A percentile compares a stretch with the other conserved stretches of the same genome.
Conservation (phyloP, 2,113 vertebrate species). For the Limanda limanda region DNA sequence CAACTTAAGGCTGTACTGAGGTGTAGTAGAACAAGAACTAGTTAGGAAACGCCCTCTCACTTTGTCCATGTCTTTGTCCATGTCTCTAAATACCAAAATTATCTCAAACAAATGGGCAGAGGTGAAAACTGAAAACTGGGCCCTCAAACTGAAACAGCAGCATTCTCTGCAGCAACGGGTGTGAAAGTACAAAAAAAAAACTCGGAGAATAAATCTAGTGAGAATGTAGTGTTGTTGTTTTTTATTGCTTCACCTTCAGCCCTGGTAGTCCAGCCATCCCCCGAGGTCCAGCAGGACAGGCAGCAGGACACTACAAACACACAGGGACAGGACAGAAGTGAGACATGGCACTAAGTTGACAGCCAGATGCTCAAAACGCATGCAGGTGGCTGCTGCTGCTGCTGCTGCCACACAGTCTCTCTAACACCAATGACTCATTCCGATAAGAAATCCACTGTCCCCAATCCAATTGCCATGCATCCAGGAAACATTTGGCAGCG, state of each 20-base stretch:
- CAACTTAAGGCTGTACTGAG: too few relatives aligned
- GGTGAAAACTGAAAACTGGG: too few relatives aligned
- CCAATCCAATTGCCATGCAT: slow-evolving; percentile 51
- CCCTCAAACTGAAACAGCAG: too few relatives aligned
- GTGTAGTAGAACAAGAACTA: too few relatives aligned
- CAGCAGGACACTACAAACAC: slow-evolving; percentile 78
- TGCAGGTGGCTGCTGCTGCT: neutral
- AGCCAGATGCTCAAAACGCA: neutral
- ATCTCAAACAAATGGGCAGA: too few relatives aligned
- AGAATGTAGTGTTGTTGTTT: neutral
- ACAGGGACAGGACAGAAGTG: slow-evolving; percentile 8
- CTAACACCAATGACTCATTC: slow-evolving; percentile 11
- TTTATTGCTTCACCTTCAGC: slow-evolving; percentile 79
- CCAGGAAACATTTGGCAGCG: slow-evolving; percentile 35
- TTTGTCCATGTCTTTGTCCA: too few relatives aligned
- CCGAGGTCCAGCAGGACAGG: slow-evolving; percentile 83
- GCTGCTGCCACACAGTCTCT: slow-evolving; percentile 4
- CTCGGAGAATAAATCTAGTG: too few relatives aligned
- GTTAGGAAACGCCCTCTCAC: too few relatives aligned
- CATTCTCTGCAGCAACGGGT: too few relatives aligned
- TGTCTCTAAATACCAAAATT: too few relatives aligned
- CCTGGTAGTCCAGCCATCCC: slow-evolving; percentile 82
- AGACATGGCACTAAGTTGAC: slow-evolving; percentile 1
- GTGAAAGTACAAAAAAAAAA: too few relatives aligned
- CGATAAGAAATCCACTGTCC: slow-evolving; percentile 24